Evolutionary conservation across 2,888 invertebrate genomes (phyloP).

Genomic region (Platycheirus albimanus): DNA sequence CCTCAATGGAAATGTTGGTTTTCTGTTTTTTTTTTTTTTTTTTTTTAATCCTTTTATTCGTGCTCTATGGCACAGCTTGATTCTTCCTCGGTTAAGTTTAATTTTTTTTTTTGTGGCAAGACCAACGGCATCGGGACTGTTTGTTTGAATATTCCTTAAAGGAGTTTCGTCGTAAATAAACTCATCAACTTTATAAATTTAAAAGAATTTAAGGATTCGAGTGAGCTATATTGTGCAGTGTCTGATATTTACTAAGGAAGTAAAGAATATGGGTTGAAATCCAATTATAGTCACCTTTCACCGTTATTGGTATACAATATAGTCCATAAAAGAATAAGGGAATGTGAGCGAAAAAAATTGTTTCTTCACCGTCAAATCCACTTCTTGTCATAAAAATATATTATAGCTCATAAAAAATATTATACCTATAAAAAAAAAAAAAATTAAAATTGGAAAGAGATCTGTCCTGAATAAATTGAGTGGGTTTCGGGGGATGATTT

Average conservation of each 20-base stretch:
- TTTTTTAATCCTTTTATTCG: neutral
- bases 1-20: conserved; percentile 19
- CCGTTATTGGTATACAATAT: conserved; percentile 20
- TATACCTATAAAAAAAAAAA: no score
- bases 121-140: neutral
- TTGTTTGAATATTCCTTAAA: neutral
- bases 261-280: conserved; percentile 17
- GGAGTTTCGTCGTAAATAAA: conserved; percentile 14
- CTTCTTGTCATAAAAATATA: conserved; percentile 26
- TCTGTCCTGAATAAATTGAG: conserved; percentile 44
- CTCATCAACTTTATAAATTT: conserved; percentile 14
- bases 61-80: neutral
- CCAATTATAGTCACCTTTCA: conserved; percentile 31
- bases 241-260: neutral
- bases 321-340: conserved; percentile 20
- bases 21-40: conserved; percentile 19
- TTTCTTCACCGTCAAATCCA: conserved; percentile 14
- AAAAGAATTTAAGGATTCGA: neutral
- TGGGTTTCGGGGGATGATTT: conserved; percentile 34
- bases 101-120: conserved; percentile 1
- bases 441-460: conserved; percentile 37
- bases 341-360: neutral
- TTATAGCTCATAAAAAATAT: conserved; percentile 28
- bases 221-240: neutral
- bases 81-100: neutral